These are phyloP conservation scores for Epinephelus coioides DNA, from an alignment of 2,797 vertebrate species.

Conservation along the genomic window DNA sequence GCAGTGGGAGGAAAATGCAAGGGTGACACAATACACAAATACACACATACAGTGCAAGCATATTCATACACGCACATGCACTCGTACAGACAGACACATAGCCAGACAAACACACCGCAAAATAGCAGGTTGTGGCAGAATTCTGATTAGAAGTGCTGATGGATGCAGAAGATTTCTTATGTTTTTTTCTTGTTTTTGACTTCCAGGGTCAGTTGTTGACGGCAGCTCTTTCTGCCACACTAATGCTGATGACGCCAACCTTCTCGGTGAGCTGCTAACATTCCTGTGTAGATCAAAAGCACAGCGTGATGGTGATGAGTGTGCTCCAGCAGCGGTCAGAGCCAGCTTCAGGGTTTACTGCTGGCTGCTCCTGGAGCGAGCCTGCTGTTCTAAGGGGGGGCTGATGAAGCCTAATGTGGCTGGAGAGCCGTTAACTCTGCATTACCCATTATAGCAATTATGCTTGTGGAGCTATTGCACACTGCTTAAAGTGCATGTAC, in stretches of 20 bases:
- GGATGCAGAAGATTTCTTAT: constrained; percentile 55
- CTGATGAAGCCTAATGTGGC: constrained; percentile 57
- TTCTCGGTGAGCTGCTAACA: constrained; percentile 10
- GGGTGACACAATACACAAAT: constrained; percentile 58
- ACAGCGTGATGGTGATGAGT: constrained; percentile 28
- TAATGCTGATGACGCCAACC: constrained; percentile 9
- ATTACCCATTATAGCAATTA: constrained; percentile 24
- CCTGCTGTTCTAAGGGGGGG: constrained; percentile 42
- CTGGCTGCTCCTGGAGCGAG: constrained; percentile 30
- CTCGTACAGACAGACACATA: constrained; percentile 20
- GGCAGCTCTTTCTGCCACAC: constrained; percentile 34
- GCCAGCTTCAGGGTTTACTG: constrained; percentile 41
- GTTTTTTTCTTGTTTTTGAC: constrained; percentile 19
- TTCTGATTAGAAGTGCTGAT: constrained; percentile 80
- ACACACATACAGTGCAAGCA: constrained; percentile 2
- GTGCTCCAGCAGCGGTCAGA: constrained; percentile 40
- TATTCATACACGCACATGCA: constrained; percentile 7
- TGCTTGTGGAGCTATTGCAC: neutral
- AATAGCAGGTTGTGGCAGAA: constrained; percentile 68
- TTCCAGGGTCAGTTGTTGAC: constrained; percentile 48
- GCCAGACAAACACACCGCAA: constrained; percentile 63
- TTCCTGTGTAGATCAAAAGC: constrained; percentile 66
- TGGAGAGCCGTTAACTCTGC: constrained; percentile 23
- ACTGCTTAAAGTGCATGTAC: neutral
- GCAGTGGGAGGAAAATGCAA: constrained; percentile 56